Evolutionary conservation across 2,888 invertebrate species (phyloP).

Genomic region (Tipula lateralis): DNA sequence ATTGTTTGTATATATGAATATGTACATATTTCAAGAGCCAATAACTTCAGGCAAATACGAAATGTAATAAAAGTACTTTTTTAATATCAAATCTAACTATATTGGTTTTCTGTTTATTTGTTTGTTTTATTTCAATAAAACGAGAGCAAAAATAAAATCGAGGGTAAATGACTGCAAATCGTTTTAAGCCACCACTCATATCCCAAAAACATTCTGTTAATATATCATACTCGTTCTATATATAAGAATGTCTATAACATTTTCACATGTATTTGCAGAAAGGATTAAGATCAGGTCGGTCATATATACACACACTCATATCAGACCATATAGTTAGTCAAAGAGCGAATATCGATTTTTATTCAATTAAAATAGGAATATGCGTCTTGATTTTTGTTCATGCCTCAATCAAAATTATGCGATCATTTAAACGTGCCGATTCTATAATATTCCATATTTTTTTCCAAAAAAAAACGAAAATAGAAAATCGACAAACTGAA

Average conservation of each 20-base stretch:
- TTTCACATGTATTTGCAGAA: background rate
- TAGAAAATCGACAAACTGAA: background rate
- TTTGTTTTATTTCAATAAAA: background rate
- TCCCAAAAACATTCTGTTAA: background rate
- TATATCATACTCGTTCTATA: too few species aligned
- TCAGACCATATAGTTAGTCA: background rate
- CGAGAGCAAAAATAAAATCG: background rate
- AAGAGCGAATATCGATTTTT: background rate
- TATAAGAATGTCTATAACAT: background rate
- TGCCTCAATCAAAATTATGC: too few species aligned
- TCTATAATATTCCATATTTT: background rate
- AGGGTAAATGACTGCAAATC: background rate
- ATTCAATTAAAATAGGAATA: background rate
- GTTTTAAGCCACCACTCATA: background rate
- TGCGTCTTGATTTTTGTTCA: background rate
- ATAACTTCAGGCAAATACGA: slow-evolving; percentile 11
- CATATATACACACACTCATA: background rate
- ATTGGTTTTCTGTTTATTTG: slow-evolving; percentile 11
- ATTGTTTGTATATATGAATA: background rate
- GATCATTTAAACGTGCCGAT: background rate
- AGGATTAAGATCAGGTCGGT: background rate
- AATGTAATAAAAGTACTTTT: slow-evolving; percentile 11
- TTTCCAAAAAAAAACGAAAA: background rate
- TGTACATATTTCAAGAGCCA: background rate
- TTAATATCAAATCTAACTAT: background rate